phyloP scores from a whole-genome alignment of 2,113 vertebrate genomes.

The Cairina moschata region DNA sequence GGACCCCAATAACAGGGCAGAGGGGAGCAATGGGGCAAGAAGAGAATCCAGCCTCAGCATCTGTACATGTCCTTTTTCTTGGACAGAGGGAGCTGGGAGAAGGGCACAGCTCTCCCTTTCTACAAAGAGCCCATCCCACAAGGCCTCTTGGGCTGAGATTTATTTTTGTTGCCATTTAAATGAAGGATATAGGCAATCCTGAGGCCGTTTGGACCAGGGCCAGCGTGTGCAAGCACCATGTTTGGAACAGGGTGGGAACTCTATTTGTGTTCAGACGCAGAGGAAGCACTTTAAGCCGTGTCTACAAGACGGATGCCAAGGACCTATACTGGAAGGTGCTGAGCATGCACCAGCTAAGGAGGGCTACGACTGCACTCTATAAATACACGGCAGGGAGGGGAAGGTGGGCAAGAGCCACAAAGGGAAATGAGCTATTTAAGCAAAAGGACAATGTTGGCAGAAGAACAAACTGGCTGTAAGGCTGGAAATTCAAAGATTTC shows the following conservation, averaged over 20 bases:
- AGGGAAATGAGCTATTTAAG: slow-evolving; percentile 67
- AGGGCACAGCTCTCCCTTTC: not conserved
- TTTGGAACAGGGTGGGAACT: slow-evolving; percentile 59
- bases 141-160: slow-evolving; percentile 26
- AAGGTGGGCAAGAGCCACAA: not conserved
- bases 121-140: not conserved
- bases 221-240: not conserved
- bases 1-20: not conserved
- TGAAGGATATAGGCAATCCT: slow-evolving; percentile 57
- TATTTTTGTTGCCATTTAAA: slow-evolving; percentile 67
- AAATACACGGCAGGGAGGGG: slow-evolving; percentile 37
- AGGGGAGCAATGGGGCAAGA: not conserved
- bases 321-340: slow-evolving; percentile 21
- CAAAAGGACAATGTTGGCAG: slow-evolving; percentile 66
- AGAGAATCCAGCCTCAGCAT: not conserved
- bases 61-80: not conserved
- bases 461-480: slow-evolving; percentile 50
- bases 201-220: slow-evolving; percentile 36
- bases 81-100: not conserved
- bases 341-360: not conserved
- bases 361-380: slow-evolving; percentile 1
- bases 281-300: slow-evolving; percentile 27
- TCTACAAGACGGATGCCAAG: slow-evolving; percentile 29
- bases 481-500: slow-evolving; percentile 55
- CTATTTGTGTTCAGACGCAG: slow-evolving; percentile 23